Evolutionary conservation across 2,113 vertebrate genomes (phyloP).

Genomic region (Cyanistes caeruleus): DNA sequence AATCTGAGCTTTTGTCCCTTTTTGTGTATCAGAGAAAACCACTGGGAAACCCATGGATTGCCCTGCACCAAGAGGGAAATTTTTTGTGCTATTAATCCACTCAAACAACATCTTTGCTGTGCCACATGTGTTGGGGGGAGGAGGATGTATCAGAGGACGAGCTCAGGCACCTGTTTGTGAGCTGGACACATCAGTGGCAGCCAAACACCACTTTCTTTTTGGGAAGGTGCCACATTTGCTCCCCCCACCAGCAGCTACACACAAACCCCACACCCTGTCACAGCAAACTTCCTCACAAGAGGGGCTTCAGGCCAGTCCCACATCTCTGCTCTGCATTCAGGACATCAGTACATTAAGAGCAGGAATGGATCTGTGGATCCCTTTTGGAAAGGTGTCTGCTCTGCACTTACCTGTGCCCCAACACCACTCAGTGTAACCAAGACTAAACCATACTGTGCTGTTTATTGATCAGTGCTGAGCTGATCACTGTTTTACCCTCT

Average conservation of each 20-base stretch:
- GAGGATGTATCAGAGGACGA: background rate
- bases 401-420: background rate
- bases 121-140: background rate
- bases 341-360: accelerated
- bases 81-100: background rate
- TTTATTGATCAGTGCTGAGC: background rate
- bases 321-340: accelerated
- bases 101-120: background rate
- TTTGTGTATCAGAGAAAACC: background rate
- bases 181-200: accelerated
- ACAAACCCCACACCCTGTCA: background rate
- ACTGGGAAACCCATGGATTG: accelerated
- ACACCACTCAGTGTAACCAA: accelerated
- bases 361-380: accelerated
- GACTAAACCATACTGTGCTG: background rate
- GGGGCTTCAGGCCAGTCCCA: background rate
- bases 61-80: background rate
- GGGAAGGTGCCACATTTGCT: background rate
- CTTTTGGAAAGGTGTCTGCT: background rate
- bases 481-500: background rate
- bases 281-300: background rate
- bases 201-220: background rate
- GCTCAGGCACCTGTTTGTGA: background rate
- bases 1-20: background rate
- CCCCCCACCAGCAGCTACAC: background rate